Percentiles rank a stretch among this genome's conserved stretches.
These are phyloP conservation scores for Acipenser ruthenus DNA, from an alignment of 2,797 vertebrate genomes.

Conservation along the genomic window DNA sequence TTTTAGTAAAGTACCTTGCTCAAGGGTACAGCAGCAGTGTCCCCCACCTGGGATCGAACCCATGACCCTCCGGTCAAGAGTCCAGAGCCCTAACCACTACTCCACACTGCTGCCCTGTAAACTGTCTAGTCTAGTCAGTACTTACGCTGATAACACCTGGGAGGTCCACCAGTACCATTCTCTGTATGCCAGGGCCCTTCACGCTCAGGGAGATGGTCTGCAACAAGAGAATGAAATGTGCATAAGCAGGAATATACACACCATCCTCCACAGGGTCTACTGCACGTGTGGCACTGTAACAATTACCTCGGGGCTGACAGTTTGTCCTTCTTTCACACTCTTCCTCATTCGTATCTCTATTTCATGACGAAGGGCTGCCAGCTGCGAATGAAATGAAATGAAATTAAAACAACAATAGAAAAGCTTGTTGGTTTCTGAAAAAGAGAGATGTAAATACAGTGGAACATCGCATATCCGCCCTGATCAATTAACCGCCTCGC, in stretches of 20 bases:
- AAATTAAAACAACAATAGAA: not conserved
- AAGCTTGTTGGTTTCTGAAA: not conserved
- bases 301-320: constrained; percentile 88
- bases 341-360: constrained; percentile 97
- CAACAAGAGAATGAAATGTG: constrained; percentile 21
- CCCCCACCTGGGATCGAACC: no score
- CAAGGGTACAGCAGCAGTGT: no score
- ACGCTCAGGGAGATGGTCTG: constrained; percentile 96
- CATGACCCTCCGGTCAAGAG: no score
- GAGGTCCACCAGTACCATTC: constrained; percentile 95
- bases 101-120: no score
- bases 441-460: not conserved
- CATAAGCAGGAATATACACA: not conserved
- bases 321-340: constrained; percentile 90
- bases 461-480: no score
- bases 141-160: constrained; percentile 96
- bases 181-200: constrained; percentile 92
- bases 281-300: not conserved
- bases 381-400: constrained; percentile 46
- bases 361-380: constrained; percentile 88
- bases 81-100: no score
- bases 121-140: constrained; percentile 20
- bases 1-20: no score
- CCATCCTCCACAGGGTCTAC: not conserved
- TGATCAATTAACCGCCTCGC: no score